These are phyloP conservation scores for Drosophila anceps DNA, from an alignment of 2,888 invertebrate genomes.

Conservation along the genomic window DNA sequence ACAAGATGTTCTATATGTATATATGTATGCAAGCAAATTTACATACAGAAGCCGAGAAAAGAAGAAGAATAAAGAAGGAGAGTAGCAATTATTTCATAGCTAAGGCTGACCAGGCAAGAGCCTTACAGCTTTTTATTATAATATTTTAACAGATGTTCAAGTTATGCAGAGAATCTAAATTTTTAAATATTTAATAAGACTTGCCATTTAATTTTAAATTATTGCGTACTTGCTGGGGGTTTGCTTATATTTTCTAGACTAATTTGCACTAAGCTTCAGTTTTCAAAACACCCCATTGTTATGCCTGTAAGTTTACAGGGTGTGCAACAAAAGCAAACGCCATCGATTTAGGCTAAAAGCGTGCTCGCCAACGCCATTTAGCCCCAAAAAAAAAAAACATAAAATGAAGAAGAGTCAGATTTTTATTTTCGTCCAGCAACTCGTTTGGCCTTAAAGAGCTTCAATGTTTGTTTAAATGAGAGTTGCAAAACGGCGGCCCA, in stretches of 20 bases:
- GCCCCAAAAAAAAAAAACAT: conserved; percentile 1
- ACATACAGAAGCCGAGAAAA: background rate
- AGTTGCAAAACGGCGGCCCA: conserved; percentile 9
- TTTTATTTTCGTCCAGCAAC: conserved; percentile 13
- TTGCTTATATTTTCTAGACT: background rate
- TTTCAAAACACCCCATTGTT: background rate
- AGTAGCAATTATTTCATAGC: too few species aligned
- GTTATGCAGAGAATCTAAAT: rapidly evolving
- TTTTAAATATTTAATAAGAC: too few species aligned
- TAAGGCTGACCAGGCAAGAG: background rate
- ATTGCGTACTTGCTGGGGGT: rapidly evolving
- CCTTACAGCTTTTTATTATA: background rate
- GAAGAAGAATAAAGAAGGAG: background rate
- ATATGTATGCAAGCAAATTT: background rate
- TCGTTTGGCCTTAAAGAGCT: conserved; percentile 23
- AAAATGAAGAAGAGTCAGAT: background rate
- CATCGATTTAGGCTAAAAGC: conserved; percentile 45
- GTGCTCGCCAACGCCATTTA: conserved; percentile 36
- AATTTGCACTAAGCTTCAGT: rapidly evolving
- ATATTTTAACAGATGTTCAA: background rate
- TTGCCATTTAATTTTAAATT: background rate
- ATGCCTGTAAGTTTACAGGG: background rate
- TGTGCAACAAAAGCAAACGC: conserved; percentile 21
- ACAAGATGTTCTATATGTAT: background rate
- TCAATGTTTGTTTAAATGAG: background rate